A percentile compares a stretch with the other conserved stretches of the same genome.
Evolutionary conservation across 1,140 invertebrate genomes (phyloP).

Genomic region (Yoshiicerus persimilis): DNA sequence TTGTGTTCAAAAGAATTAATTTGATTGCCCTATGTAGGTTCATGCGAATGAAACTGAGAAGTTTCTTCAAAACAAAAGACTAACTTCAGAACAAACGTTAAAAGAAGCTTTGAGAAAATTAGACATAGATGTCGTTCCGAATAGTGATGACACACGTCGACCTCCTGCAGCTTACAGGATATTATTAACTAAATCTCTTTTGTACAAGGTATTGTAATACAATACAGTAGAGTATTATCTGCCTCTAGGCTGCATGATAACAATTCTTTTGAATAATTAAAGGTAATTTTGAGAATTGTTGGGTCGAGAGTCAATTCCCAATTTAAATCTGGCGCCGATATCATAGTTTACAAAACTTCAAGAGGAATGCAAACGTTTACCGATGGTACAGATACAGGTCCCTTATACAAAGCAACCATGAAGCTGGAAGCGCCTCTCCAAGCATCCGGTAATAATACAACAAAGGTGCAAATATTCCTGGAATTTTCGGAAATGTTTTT

Average conservation of each 20-base stretch:
- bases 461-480: no score
- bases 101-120: slow-evolving; percentile 45
- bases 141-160: slow-evolving; percentile 61
- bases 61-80: slow-evolving; percentile 41
- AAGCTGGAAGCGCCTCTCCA: slow-evolving; percentile 54
- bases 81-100: slow-evolving; percentile 37
- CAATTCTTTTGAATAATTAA: background rate
- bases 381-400: background rate
- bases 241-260: background rate
- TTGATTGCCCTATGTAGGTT: slow-evolving; percentile 43
- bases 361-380: slow-evolving; percentile 55
- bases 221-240: no score
- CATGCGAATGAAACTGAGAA: slow-evolving; percentile 48
- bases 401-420: slow-evolving; percentile 52
- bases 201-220: slow-evolving; percentile 77
- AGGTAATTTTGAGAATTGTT: background rate
- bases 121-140: slow-evolving; percentile 64
- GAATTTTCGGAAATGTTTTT: no score
- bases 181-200: slow-evolving; percentile 64
- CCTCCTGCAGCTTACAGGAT: slow-evolving; percentile 66
- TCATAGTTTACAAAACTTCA: slow-evolving; percentile 43
- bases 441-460: slow-evolving; percentile 46
- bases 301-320: background rate
- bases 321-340: slow-evolving; percentile 39
- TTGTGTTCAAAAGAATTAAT: background rate